Evolutionary conservation across 30 jellyfish, hydroid and myxozoan genomes (phyloP), one percentile per base, ranked within the genome.

Genomic region (Phacellophora camtschatica): DNA sequence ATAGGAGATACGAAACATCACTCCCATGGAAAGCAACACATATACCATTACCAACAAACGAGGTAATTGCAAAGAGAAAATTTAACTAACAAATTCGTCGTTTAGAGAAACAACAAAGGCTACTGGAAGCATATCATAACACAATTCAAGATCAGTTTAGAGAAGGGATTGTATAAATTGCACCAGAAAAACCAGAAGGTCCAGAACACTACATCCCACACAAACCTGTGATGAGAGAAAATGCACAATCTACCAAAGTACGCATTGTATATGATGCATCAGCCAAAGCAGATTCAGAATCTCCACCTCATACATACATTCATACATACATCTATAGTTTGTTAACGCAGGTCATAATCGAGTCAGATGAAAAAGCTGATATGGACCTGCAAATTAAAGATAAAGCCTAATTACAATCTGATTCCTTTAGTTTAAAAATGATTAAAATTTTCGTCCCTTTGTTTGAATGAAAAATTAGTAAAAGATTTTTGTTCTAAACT

Each of bases 181-280:
- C 88, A 23, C 92, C 96, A 42, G 88, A 74, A 42, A 39, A 61
- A 53, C 59, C 88, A 61, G 54, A 19, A 24, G 43, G 89, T 30
- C 64, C 30, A 62, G 83, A 50, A 63, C 83, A 69, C 55, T 82
- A 72, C 68, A 71, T 88, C 4, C 85, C 95, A 28, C 96, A 82
- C 78, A 77, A 66, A 73, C 85, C 96, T 0, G 93, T 54, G 55
- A 69, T 89, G 31, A 35, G 83, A 32, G 88, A 82, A 56, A 63
- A 28, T 11, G 97, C 96, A 12, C 87, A 81, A 35, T 56, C 87
- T 2, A 74, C 79, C 35, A 89, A 89, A 68, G 63, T 89, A 15
- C 80, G 95, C 39, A 84, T 71, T 5, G 95, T 85, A 19, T 85
- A 71, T 53, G 96, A 85, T 64, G 90, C 89, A 1, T 85, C 96